Percentiles rank a stretch among this genome's conserved stretches.
phyloP scores from a whole-genome alignment of 2,113 vertebrate genomes.

The Dipodomys stephensi region DNA sequence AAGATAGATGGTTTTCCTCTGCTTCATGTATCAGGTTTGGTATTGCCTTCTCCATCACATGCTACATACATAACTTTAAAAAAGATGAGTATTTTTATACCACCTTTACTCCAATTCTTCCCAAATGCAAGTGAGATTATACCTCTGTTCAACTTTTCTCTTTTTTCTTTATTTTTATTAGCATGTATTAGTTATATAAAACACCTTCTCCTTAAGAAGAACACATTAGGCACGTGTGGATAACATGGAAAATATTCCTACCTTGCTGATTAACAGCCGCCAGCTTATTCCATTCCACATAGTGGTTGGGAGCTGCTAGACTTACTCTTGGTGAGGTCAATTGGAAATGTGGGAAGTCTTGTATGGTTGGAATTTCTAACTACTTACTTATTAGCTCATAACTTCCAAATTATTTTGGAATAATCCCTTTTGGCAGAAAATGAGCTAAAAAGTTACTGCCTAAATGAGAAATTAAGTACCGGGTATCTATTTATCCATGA shows the following conservation, averaged over 20 bases:
- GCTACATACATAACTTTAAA: background rate
- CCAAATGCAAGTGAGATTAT: background rate
- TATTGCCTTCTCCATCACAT: background rate
- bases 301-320: background rate
- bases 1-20: background rate
- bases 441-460: background rate
- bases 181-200: background rate
- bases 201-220: background rate
- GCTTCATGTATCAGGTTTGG: background rate
- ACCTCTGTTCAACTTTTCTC: background rate
- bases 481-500: slow-evolving; percentile 37
- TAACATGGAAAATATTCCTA: background rate
- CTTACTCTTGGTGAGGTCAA: background rate
- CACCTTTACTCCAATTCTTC: background rate
- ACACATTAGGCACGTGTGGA: background rate
- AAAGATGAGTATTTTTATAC: background rate
- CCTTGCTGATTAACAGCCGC: background rate
- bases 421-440: background rate
- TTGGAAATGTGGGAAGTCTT: background rate
- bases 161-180: background rate
- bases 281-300: background rate
- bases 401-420: slow-evolving; percentile 14
- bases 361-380: background rate
- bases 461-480: background rate
- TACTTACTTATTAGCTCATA: background rate